Evolutionary conservation across 2,888 invertebrate species (phyloP).

Genomic region (Scaptomyza caliginosa): DNA sequence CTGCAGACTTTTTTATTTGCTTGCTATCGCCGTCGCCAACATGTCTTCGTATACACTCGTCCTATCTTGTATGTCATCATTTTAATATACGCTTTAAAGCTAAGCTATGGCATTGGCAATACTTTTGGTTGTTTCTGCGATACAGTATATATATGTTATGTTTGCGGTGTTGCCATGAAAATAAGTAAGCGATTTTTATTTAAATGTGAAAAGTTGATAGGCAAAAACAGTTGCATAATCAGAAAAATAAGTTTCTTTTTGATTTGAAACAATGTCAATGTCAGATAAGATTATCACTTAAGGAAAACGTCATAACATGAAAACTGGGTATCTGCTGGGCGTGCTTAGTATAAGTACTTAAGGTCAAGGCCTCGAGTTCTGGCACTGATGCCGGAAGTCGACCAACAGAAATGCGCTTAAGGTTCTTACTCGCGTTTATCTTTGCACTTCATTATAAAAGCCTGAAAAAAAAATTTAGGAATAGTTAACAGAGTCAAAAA

Average conservation of each 20-base stretch:
- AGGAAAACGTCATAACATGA: too few species aligned
- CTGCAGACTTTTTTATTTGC: conserved; percentile 10
- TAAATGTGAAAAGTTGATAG: conserved; percentile 4
- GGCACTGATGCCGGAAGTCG: conserved; percentile 27
- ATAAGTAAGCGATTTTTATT: background rate
- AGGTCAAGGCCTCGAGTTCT: conserved; percentile 60
- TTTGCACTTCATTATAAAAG: conserved; percentile 66
- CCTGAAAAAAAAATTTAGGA: conserved; percentile 20
- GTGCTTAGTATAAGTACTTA: conserved; percentile 7
- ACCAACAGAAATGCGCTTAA: conserved; percentile 32
- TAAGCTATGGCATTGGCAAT: conserved; percentile 36
- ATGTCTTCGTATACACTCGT: background rate
- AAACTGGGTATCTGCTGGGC: background rate
- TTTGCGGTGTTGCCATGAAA: background rate
- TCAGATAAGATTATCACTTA: conserved; percentile 34
- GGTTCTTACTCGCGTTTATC: conserved; percentile 43
- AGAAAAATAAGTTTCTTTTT: background rate
- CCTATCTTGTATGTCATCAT: conserved; percentile 11
- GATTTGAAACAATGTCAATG: conserved; percentile 22
- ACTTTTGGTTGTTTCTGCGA: conserved; percentile 37
- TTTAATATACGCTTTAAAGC: background rate
- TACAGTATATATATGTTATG: conserved; percentile 54
- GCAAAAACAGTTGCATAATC: conserved; percentile 20
- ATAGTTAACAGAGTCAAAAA: conserved; percentile 4
- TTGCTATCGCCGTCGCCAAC: conserved; percentile 7